phyloP scores from a whole-genome alignment of 1,140 invertebrate genomes.

The Magallana gigas region DNA sequence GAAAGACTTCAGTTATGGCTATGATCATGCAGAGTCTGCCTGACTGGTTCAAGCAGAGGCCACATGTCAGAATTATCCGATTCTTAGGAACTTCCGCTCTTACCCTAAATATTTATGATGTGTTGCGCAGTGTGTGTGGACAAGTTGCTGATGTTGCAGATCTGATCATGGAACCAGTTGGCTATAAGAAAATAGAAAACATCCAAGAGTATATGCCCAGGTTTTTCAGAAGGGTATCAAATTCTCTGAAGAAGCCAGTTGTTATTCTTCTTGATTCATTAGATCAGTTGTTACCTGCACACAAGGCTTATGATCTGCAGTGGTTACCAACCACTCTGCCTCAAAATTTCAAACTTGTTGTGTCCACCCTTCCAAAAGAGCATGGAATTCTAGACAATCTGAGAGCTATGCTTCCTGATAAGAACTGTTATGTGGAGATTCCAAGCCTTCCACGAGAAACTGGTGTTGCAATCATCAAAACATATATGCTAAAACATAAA shows the following conservation, averaged over 20 bases:
- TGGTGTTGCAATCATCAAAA: constrained; percentile 55
- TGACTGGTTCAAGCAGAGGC: constrained; percentile 59
- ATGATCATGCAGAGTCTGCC: constrained; percentile 58
- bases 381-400: constrained; percentile 65
- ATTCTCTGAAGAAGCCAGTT: constrained; percentile 50
- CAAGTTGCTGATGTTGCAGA: constrained; percentile 60
- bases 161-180: constrained; percentile 59
- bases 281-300: constrained; percentile 67
- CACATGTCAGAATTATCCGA: constrained; percentile 58
- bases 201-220: constrained; percentile 56
- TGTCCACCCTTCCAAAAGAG: constrained; percentile 79
- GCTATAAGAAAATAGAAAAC: constrained; percentile 57
- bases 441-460: constrained; percentile 48
- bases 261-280: constrained; percentile 74
- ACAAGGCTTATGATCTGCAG: constrained; percentile 64
- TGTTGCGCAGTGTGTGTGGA: constrained; percentile 61
- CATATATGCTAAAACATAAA: constrained; percentile 48
- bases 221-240: constrained; percentile 47
- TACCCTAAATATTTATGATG: constrained; percentile 62
- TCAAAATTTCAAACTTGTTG: constrained; percentile 83
- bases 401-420: constrained; percentile 41
- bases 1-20: constrained; percentile 70
- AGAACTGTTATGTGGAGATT: constrained; percentile 55
- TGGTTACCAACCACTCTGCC: constrained; percentile 72
- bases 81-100: constrained; percentile 68